Percentiles rank a stretch among this genome's conserved stretches.
These are phyloP conservation scores for Arnoldichthys spilopterus DNA, from an alignment of 2,797 vertebrate genomes.

Conservation along the genomic window DNA sequence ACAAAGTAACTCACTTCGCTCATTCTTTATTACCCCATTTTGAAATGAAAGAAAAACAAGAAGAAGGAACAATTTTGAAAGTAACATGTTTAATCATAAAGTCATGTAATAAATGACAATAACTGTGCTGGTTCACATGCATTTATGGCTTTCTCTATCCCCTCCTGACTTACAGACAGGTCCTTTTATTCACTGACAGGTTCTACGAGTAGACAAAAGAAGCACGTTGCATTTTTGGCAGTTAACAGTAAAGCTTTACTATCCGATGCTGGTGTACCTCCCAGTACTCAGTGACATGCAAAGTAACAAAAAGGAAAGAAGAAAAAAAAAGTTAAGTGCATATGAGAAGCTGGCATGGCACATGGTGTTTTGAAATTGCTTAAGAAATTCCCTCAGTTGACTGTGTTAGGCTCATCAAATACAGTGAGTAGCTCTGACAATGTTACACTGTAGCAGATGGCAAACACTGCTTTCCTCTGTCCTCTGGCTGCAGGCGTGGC, in stretches of 20 bases:
- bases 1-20: too few species aligned
- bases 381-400: constrained; percentile 57
- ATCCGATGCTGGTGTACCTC: constrained; percentile 59
- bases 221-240: constrained; percentile 33
- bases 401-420: constrained; percentile 49
- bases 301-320: constrained; percentile 42
- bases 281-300: constrained; percentile 54
- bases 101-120: constrained; percentile 64
- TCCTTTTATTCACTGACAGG: constrained; percentile 39
- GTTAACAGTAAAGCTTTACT: constrained; percentile 38
- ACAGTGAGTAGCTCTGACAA: constrained; percentile 51
- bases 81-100: constrained; percentile 60
- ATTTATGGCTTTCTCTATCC: constrained; percentile 62
- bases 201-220: constrained; percentile 30
- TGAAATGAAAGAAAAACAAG: constrained; percentile 31
- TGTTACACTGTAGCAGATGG: constrained; percentile 60
- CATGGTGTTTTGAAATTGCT: constrained; percentile 53
- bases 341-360: constrained; percentile 45
- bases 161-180: constrained; percentile 48
- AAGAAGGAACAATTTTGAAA: constrained; percentile 41
- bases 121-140: constrained; percentile 69
- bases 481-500: constrained; percentile 48
- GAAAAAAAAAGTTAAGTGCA: constrained; percentile 23
- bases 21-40: neutral
- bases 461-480: constrained; percentile 53